These are phyloP conservation scores for Prietella phreatophila DNA, from an alignment of 2,113 vertebrate species.

Conservation along the genomic window DNA sequence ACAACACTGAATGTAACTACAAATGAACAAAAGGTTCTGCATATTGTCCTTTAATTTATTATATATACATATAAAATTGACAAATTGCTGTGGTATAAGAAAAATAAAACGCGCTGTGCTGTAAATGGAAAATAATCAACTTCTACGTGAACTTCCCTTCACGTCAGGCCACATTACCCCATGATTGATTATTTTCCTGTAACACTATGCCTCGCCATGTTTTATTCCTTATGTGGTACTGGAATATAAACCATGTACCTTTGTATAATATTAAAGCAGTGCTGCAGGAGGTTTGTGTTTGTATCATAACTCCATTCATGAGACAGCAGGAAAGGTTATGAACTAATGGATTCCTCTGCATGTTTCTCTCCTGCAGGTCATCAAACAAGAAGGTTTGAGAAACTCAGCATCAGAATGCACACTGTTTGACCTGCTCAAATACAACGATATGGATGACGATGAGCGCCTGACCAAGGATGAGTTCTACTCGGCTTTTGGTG, in stretches of 20 bases:
- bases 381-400: slow-evolving; percentile 86
- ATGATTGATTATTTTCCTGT: not conserved
- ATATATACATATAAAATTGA: not conserved
- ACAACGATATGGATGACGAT: slow-evolving; percentile 84
- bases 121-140: not conserved
- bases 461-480: slow-evolving; percentile 85
- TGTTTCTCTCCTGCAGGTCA: slow-evolving; percentile 77
- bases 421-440: slow-evolving; percentile 90
- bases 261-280: slow-evolving; percentile 37
- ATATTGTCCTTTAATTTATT: not conserved
- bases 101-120: not conserved
- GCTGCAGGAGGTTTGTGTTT: not conserved
- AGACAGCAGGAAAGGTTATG: not conserved
- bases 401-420: slow-evolving; percentile 82
- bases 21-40: not conserved
- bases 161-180: not conserved
- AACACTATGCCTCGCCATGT: not conserved
- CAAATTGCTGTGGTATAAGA: not conserved
- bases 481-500: slow-evolving; percentile 91
- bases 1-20: not conserved
- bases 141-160: not conserved
- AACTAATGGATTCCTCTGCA: not conserved
- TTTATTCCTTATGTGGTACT: not conserved
- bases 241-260: not conserved
- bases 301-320: not conserved